phyloP scores from a whole-genome alignment of 2,888 invertebrate species.

The Mesopsocus fuscifrons region DNA sequence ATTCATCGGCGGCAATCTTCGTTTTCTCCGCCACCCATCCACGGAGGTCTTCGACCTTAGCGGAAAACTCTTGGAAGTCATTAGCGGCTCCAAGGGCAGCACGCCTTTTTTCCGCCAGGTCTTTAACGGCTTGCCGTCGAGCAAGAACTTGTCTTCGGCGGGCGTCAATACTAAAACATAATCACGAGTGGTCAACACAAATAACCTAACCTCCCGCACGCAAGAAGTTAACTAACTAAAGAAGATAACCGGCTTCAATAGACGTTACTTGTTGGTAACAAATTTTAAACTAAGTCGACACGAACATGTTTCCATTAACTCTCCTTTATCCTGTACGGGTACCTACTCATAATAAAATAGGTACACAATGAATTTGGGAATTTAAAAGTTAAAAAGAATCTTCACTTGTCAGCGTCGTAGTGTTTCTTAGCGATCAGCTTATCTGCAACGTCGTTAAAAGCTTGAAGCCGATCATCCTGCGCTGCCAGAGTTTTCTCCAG shows the following conservation, averaged over 20 bases:
- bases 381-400: slow-evolving; percentile 16
- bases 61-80: slow-evolving; percentile 80
- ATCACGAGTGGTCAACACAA: slow-evolving; percentile 10
- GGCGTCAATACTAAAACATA: slow-evolving; percentile 37
- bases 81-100: slow-evolving; percentile 63
- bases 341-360: too few species aligned
- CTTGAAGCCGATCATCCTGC: slow-evolving; percentile 77
- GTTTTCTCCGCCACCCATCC: slow-evolving; percentile 86
- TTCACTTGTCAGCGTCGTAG: slow-evolving; percentile 59
- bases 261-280: too few species aligned
- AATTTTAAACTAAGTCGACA: too few species aligned
- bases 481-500: slow-evolving; percentile 81
- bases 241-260: too few species aligned
- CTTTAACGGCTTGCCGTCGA: slow-evolving; percentile 53
- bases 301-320: too few species aligned
- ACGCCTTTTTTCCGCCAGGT: slow-evolving; percentile 50
- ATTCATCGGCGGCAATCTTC: slow-evolving; percentile 80
- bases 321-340: too few species aligned
- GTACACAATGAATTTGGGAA: too few species aligned
- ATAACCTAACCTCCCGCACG: not conserved
- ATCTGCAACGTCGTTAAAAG: slow-evolving; percentile 66
- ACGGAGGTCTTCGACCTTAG: slow-evolving; percentile 77
- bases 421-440: slow-evolving; percentile 59
- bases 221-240: not conserved
- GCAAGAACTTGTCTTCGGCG: slow-evolving; percentile 55